Evolutionary conservation across 2,113 vertebrate genomes (phyloP), one percentile per base, ranked within the genome.

Genomic region (Strix aluco): DNA sequence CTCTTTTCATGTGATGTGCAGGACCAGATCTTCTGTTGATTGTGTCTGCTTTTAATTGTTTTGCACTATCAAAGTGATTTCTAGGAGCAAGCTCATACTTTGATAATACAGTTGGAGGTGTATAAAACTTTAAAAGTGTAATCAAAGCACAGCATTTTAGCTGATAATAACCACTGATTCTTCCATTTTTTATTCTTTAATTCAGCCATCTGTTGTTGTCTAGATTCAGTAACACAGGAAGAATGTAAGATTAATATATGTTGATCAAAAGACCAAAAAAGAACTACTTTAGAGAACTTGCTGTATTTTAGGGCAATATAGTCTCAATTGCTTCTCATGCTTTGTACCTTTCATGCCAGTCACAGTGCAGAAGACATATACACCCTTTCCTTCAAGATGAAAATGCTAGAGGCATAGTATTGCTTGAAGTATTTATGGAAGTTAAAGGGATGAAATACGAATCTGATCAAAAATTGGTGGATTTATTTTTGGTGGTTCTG

Each of bases 121-220:
- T 61, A 32, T 79, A 72, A 47, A 91, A 79, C 69, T 86, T 73
- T 8, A 46, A 52, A 90, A 66, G 46, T 93, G 17, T 62, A 71
- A 87, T 84, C 55, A 95, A 89, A 91, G 44, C 52, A 62, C 36
- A 69, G 4, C 10, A 15, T 67, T 84, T 75, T 84, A 71, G 63
- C 38, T 49, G 15, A 36, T 90, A 42, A 61, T 49, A 86, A 75
- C 27, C 38, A 67, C 27, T 12, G 6, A 49, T 92, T 85, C 34
- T 87, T 91, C n/a, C 0, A 12, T 44, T 89, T 80, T 88, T 92
- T 32, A 17, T 57, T 72, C 23, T 71, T 86, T 87, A 69, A 69
- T 95, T 92, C 70, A 67, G 21, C 73, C 58, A 74, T 92, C 81
- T 94, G 79, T 91, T 82, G 44, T 70, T 92, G 40, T 81, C 65